Base-by-base conservation (phyloP, 2,888 invertebrate genomes). In the Trichacis sp. region DNA sequence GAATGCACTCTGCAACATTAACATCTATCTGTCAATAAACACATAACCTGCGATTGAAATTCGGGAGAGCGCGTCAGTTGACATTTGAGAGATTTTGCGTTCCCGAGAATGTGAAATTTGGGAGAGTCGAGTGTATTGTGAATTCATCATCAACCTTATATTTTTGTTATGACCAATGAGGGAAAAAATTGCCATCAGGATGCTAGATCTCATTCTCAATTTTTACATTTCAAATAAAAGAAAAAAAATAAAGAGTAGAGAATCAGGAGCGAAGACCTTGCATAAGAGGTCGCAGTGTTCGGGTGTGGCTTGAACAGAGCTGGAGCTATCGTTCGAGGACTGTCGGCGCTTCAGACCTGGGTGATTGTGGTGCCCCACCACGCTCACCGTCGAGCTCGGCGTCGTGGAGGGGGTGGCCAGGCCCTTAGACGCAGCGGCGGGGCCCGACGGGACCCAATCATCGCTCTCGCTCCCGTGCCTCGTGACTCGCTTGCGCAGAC, bases 211-310 rank as follows among this genome's bases (percentile, higher is more conserved):
- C n/a, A n/a, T n/a, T n/a, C n/a, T n/a, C n/a, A n/a, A n/a, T n/a
- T n/a, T n/a, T n/a, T n/a, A n/a, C n/a, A n/a, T n/a, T n/a, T n/a
- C n/a, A n/a, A n/a, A n/a, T n/a, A n/a, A n/a, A n/a, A n/a, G n/a
- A n/a, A n/a, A n/a, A 17, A 20, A 24, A 55, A 45, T 48, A 18
- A 42, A 42, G 40, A 15, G 19, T n/a, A 46, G 50, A 56, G 56
- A 61, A 68, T 65, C 64, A 64, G 64, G 69, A 66, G 61, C 56
- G 61, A 64, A 72, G 73, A 88, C 89, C 86, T 89, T 89, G 70
- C 88, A 88, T 79, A 87, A 87, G 40, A 87, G 87, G 69, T 88
- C 87, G 74, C 86, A 86, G 79, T 87, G 86, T 49, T 88, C 88
- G 64, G 87, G 87, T 71, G 85, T 86, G 71, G 82, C 77, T 68